Conservation (phyloP, 2,113 vertebrate species). For the Antechinus stuartii region DNA sequence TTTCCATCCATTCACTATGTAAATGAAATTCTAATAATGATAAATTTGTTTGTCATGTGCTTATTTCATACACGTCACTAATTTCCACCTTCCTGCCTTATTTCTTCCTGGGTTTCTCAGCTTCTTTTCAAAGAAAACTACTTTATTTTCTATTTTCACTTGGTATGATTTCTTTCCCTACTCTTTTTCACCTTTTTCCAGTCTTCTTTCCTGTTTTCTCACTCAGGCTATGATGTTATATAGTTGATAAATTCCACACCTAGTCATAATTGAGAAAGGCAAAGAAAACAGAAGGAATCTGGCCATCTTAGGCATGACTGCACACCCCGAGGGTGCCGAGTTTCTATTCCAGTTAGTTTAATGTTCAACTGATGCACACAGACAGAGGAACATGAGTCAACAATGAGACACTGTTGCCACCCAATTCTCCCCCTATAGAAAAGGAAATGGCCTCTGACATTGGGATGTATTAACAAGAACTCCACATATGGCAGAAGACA, state of each 20-base stretch:
- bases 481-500: neutral
- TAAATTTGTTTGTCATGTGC: neutral
- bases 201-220: constrained; percentile 33
- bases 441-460: constrained; percentile 70
- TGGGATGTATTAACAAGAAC: constrained; percentile 46
- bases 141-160: neutral
- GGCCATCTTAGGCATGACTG: neutral
- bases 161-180: neutral
- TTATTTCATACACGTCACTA: neutral
- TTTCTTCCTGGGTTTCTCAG: neutral
- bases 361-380: neutral
- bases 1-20: neutral
- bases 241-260: constrained; percentile 2
- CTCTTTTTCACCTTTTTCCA: neutral
- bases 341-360: neutral
- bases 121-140: neutral
- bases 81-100: neutral
- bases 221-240: neutral
- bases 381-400: constrained; percentile 62
- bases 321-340: constrained; percentile 2
- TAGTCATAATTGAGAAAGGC: constrained; percentile 27
- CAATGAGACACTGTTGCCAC: constrained; percentile 58
- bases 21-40: neutral
- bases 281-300: neutral
- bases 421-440: constrained; percentile 50